Conservation (phyloP, 2,113 vertebrate genomes). For the Patagioenas fasciata region DNA sequence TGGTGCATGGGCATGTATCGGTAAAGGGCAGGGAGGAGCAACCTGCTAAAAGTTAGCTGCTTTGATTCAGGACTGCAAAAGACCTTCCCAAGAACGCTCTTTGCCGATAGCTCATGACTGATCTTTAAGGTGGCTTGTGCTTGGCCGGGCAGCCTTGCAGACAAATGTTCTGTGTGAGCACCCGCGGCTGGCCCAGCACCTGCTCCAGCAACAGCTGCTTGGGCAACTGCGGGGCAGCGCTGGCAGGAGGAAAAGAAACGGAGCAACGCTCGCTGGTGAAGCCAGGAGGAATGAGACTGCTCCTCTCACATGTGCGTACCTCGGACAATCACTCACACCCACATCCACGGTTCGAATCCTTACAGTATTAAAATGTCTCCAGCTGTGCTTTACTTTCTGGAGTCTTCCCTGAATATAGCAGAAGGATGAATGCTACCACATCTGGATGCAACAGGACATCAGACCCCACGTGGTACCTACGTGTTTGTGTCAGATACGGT, state of each 20-base stretch:
- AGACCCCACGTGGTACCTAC: background rate
- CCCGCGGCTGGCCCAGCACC: background rate
- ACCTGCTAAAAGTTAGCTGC: background rate
- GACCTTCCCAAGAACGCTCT: background rate
- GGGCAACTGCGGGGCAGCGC: background rate
- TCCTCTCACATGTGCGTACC: background rate
- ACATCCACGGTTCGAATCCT: background rate
- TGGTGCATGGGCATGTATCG: accelerated
- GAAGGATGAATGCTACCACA: background rate
- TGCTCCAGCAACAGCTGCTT: background rate
- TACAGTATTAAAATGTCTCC: background rate
- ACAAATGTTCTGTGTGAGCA: background rate
- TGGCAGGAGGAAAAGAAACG: background rate
- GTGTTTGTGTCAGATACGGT: background rate
- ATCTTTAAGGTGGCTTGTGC: background rate
- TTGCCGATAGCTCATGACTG: background rate
- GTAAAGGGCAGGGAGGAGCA: background rate
- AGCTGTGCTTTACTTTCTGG: slow-evolving; percentile 6
- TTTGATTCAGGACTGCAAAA: background rate
- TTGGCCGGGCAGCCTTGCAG: background rate
- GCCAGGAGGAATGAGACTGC: background rate
- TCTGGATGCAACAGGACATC: background rate
- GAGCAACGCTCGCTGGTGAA: background rate
- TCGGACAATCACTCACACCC: background rate
- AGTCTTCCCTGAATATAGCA: slow-evolving; percentile 35